Evolutionary conservation across 2,888 invertebrate species (phyloP).

Genomic region (Drosophila acutilabella): DNA sequence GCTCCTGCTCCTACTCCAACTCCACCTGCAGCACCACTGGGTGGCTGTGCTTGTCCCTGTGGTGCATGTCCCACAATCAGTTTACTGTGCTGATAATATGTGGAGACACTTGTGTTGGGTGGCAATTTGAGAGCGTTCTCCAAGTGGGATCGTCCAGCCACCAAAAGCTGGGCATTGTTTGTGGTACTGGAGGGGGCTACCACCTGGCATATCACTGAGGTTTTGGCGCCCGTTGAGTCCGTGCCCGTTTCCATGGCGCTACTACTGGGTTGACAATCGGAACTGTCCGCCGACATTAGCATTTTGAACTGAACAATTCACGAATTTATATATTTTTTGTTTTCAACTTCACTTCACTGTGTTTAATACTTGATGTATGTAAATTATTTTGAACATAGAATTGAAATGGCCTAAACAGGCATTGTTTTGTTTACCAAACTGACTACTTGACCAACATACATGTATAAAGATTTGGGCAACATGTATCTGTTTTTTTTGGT

Average conservation of each 20-base stretch:
- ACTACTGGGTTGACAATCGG: slow-evolving; percentile 83
- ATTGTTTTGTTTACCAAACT: slow-evolving; percentile 49
- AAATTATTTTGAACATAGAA: background rate
- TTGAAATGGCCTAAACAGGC: slow-evolving; percentile 38
- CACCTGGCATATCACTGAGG: slow-evolving; percentile 80
- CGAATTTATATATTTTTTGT: background rate
- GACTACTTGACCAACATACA: slow-evolving; percentile 25
- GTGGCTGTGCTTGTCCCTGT: slow-evolving; percentile 21
- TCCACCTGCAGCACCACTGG: slow-evolving; percentile 22
- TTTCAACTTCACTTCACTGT: slow-evolving; percentile 34
- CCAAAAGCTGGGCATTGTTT: slow-evolving; percentile 59
- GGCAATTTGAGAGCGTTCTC: slow-evolving; percentile 83
- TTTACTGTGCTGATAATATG: slow-evolving; percentile 83
- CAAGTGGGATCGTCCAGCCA: slow-evolving; percentile 82
- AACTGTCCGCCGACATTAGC: slow-evolving; percentile 85
- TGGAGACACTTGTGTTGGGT: slow-evolving; percentile 83
- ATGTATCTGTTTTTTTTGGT: slow-evolving; percentile 12
- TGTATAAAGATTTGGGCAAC: slow-evolving; percentile 18
- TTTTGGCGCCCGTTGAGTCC: slow-evolving; percentile 61
- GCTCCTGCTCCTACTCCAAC: slow-evolving; percentile 20
- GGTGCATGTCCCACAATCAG: slow-evolving; percentile 55
- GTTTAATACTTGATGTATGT: background rate
- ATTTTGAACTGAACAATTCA: slow-evolving; percentile 73
- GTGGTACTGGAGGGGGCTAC: slow-evolving; percentile 66
- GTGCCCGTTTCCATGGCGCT: slow-evolving; percentile 59